Conservation (phyloP, 2,113 vertebrate genomes). For the Boulengeromyrus knoepffleri region DNA sequence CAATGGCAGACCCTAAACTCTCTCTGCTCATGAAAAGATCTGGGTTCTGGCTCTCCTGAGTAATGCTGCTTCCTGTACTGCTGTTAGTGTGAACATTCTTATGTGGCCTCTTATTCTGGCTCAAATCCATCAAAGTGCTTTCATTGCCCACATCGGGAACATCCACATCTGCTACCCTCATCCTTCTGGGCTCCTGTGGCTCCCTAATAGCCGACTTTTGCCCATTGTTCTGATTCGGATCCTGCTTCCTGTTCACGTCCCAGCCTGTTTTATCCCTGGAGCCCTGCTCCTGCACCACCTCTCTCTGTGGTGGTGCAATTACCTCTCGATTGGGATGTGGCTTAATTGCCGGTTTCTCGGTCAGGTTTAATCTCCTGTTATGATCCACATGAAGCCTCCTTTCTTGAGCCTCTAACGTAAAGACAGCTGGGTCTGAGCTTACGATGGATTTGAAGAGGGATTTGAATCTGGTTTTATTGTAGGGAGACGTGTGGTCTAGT, state of each 20-base stretch:
- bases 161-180: slow-evolving; percentile 45
- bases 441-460: slow-evolving; percentile 39
- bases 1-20: neutral
- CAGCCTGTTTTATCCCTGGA: slow-evolving; percentile 49
- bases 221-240: slow-evolving; percentile 61
- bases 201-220: slow-evolving; percentile 41
- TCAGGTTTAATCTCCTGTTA: slow-evolving; percentile 55
- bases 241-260: slow-evolving; percentile 60
- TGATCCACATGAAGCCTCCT: slow-evolving; percentile 43
- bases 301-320: slow-evolving; percentile 64
- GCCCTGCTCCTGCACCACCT: slow-evolving; percentile 21
- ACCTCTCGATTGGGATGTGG: slow-evolving; percentile 59
- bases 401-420: slow-evolving; percentile 44
- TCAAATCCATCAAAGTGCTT: slow-evolving; percentile 42
- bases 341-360: slow-evolving; percentile 56
- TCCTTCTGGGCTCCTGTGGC: slow-evolving; percentile 49
- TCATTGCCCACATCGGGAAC: slow-evolving; percentile 51
- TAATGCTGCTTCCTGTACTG: slow-evolving; percentile 24
- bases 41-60: neutral
- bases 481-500: slow-evolving; percentile 37
- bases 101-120: slow-evolving; percentile 43
- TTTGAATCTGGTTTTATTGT: slow-evolving; percentile 58
- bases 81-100: slow-evolving; percentile 26
- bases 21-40: neutral
- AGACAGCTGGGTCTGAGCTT: slow-evolving; percentile 41